Base-by-base conservation (phyloP, 2,888 invertebrate genomes). In the Drosophila bunnanda region DNA sequence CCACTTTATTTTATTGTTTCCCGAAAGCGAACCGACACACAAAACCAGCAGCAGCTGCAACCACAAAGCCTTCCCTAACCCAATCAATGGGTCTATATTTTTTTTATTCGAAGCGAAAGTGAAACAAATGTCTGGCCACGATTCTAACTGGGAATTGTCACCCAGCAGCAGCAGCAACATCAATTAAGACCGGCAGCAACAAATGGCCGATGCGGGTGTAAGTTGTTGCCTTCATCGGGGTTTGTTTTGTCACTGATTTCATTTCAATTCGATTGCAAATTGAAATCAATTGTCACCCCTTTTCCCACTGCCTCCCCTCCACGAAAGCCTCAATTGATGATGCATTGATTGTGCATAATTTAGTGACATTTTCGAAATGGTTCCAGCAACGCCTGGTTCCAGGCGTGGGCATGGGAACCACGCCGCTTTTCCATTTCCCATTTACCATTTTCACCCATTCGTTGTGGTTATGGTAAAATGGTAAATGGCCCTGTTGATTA, bases 291-390 rank as follows among this genome's bases (percentile, higher is more conserved):
- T 85, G 85, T 76, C 68, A 61, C 67, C 77, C 60, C 54, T 67
- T 77, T 5, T 41, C 15, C 39, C 39, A 36, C 53, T 30, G 39
- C 3, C 38, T 38, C 13, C 13, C 34, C 48, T 30, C 52, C 46
- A 39, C 64, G 22, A 54, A 62, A 17, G 46, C 78, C 71, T 88
- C 83, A 89, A 90, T 89, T 67, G 57, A 34, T 89, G 90, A 89
- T 84, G 79, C 82, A 80, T 82, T 90, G 88, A 89, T 89, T 90
- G 89, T 76, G 85, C 80, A 87, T 90, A 89, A 90, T 89, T 90
- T 36, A 86, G 90, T 89, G 88, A 77, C 87, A 89, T 83, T 90
- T 50, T 59, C 50, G 41, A 50, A 64, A 64, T 64, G 59, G 25
- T 15, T 43, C 1, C 17, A 34, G 57, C 32, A 12, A 34, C 39